Evolutionary conservation across 2,888 invertebrate species (phyloP).

Genomic region (Campoletis raptor): DNA sequence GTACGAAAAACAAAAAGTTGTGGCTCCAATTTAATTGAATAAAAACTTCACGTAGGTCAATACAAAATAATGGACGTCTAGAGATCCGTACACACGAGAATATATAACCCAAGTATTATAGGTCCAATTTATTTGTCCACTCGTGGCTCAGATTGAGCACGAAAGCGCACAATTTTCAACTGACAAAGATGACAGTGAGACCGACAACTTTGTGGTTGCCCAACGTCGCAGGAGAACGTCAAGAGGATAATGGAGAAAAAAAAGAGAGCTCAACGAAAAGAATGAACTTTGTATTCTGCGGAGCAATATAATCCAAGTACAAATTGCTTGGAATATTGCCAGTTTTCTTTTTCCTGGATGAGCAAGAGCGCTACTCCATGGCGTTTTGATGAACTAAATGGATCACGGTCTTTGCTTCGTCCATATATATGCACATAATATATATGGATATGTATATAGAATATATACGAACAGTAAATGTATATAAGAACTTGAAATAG

Average conservation of each 20-base stretch:
- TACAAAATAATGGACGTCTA: not conserved
- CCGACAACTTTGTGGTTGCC: not conserved
- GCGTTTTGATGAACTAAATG: slow-evolving; percentile 62
- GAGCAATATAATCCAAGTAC: slow-evolving; percentile 66
- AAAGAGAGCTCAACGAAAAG: slow-evolving; percentile 45
- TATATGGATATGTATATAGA: slow-evolving; percentile 28
- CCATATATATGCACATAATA: slow-evolving; percentile 16
- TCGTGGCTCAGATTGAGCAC: slow-evolving; percentile 8
- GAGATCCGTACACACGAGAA: not conserved
- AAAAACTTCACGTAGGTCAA: slow-evolving; percentile 1
- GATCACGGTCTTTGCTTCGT: slow-evolving; percentile 45
- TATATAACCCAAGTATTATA: not conserved
- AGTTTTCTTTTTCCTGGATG: slow-evolving; percentile 55
- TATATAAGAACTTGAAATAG: slow-evolving; percentile 42
- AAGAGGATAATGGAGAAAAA: slow-evolving; percentile 18
- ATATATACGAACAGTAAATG: slow-evolving; percentile 11
- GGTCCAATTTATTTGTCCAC: slow-evolving; percentile 20
- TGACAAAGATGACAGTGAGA: slow-evolving; percentile 14
- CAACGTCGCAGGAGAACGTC: slow-evolving; percentile 21
- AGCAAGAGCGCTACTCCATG: slow-evolving; percentile 31
- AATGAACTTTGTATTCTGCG: slow-evolving; percentile 65
- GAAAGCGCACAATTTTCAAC: slow-evolving; percentile 23
- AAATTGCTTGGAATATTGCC: slow-evolving; percentile 70
- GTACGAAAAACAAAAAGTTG: not conserved
- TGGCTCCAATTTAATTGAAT: not conserved